phyloP scores from a whole-genome alignment of 2,888 invertebrate genomes.

The Nemoura dubitans region DNA sequence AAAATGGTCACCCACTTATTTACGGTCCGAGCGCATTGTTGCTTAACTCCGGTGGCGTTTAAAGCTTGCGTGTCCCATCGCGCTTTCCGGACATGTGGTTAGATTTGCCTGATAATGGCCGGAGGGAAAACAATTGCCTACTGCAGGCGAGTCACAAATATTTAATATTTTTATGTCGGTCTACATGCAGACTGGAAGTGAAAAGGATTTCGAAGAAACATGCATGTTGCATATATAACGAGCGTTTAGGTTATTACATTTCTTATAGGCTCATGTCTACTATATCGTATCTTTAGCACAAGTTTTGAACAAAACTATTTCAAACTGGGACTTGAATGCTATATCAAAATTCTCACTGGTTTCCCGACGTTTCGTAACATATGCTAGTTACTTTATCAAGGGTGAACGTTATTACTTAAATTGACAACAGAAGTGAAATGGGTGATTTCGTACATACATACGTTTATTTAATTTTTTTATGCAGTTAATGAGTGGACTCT shows the following conservation, averaged over 20 bases:
- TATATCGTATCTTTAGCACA: no score
- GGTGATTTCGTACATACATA: no score
- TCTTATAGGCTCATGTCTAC: no score
- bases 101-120: background rate
- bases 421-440: no score
- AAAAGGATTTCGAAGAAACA: background rate
- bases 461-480: no score
- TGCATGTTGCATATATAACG: background rate
- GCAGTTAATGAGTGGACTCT: no score
- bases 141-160: background rate
- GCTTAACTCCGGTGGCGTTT: background rate
- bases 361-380: no score
- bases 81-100: background rate
- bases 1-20: background rate
- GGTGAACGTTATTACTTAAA: no score
- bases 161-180: background rate
- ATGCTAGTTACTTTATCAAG: no score
- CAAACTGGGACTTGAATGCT: no score
- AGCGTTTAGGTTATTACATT: background rate
- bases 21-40: background rate
- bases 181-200: background rate
- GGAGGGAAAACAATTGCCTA: background rate
- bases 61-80: background rate
- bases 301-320: no score
- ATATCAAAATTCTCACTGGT: no score